phyloP scores from a whole-genome alignment of 2,113 vertebrate genomes.

The Sceloporus undulatus region DNA sequence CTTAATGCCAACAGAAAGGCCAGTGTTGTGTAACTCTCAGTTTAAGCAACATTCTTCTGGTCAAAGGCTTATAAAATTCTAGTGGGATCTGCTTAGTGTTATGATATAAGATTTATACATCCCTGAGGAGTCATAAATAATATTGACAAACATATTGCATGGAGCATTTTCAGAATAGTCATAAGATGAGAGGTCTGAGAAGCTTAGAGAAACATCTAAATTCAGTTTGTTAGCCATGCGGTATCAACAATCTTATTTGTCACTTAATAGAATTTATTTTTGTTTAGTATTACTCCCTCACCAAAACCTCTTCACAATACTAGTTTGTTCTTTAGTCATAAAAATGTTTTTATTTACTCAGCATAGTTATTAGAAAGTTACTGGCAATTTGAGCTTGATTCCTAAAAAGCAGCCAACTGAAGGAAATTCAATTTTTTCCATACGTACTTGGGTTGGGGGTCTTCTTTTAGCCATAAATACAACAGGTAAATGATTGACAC shows the following conservation, averaged over 20 bases:
- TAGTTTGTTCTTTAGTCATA: constrained; percentile 44
- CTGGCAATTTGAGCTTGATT: not conserved
- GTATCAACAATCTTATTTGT: constrained; percentile 33
- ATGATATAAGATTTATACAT: constrained; percentile 29
- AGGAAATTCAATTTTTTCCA: not conserved
- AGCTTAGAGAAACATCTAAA: constrained; percentile 61
- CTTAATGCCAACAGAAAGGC: not conserved
- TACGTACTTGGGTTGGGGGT: not conserved
- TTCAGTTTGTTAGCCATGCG: constrained; percentile 46
- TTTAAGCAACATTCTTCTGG: constrained; percentile 34
- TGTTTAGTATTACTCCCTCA: constrained; percentile 38
- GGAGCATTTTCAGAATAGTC: constrained; percentile 45
- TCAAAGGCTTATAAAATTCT: constrained; percentile 45
- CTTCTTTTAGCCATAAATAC: too few relatives aligned
- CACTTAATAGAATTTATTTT: constrained; percentile 58
- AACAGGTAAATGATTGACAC: not conserved
- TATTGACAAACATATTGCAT: constrained; percentile 56
- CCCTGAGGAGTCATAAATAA: constrained; percentile 56
- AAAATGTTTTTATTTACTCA: not conserved
- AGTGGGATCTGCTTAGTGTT: constrained; percentile 36
- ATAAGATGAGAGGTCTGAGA: constrained; percentile 47
- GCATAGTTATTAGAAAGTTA: not conserved
- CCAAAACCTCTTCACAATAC: constrained; percentile 16
- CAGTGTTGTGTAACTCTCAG: constrained; percentile 47
- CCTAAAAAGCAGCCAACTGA: not conserved